Evolutionary conservation across 2,797 vertebrate genomes (phyloP).

Genomic region (Gallirallus australis): DNA sequence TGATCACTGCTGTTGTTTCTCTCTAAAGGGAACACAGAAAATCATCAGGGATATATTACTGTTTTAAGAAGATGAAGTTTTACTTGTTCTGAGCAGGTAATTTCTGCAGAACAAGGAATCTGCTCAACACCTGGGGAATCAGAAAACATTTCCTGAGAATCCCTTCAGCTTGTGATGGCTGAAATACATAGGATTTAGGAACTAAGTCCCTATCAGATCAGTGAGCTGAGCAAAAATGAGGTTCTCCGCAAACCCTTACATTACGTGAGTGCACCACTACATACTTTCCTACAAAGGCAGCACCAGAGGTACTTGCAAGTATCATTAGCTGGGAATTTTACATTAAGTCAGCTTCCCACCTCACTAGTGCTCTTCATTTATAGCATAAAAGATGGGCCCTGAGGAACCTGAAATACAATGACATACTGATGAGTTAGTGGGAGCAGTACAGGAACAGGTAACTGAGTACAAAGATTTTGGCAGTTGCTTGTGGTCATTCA

Average conservation of each 20-base stretch:
- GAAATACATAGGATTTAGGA: background rate
- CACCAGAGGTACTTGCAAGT: background rate
- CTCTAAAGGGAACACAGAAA: background rate
- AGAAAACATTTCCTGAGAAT: background rate
- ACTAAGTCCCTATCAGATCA: background rate
- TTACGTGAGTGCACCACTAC: background rate
- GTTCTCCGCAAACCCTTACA: background rate
- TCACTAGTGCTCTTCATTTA: background rate
- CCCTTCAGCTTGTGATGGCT: background rate
- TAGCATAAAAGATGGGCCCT: background rate
- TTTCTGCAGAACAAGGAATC: background rate
- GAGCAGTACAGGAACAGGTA: background rate
- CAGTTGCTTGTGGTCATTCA: background rate
- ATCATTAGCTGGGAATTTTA: background rate
- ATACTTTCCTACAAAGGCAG: background rate
- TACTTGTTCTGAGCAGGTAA: background rate
- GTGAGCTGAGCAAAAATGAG: background rate
- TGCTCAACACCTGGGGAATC: background rate
- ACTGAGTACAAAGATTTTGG: background rate
- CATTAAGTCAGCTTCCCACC: background rate
- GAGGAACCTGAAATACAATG: background rate
- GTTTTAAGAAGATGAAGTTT: background rate
- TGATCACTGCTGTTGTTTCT: background rate
- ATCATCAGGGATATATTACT: background rate
- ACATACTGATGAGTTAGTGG: background rate